Conservation (phyloP, 2,888 invertebrate genomes). For the Melangyna quadrimaculata region DNA sequence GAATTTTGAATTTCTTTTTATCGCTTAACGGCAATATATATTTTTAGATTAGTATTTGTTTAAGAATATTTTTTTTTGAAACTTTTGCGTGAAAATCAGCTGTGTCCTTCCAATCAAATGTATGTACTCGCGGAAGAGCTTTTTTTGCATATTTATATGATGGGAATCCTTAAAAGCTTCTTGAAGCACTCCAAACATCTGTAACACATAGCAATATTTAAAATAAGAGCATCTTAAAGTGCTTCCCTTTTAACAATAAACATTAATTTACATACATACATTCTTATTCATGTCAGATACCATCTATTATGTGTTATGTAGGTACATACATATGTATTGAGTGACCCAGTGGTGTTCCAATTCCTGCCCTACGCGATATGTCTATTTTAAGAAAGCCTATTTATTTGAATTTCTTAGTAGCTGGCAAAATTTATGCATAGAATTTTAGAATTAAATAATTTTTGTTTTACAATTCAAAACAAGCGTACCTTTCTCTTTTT, state of each 20-base stretch:
- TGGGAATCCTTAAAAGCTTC: conserved; percentile 32
- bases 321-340: background rate
- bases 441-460: background rate
- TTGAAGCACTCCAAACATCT: conserved; percentile 10
- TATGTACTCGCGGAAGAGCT: conserved; percentile 4
- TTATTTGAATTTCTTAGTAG: background rate
- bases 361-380: conserved; percentile 39
- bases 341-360: conserved; percentile 45
- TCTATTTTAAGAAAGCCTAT: conserved; percentile 58
- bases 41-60: background rate
- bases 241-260: background rate
- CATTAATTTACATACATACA: background rate
- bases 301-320: background rate
- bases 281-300: background rate
- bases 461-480: conserved; percentile 7
- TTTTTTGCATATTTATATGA: conserved; percentile 6
- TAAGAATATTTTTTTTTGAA: background rate
- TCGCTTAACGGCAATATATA: background rate
- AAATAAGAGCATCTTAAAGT: background rate
- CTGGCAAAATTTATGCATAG: conserved; percentile 33
- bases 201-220: background rate
- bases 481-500: background rate
- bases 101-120: conserved; percentile 24
- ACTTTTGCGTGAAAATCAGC: conserved; percentile 36
- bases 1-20: conserved; percentile 13